Evolutionary conservation across 2,113 vertebrate species (phyloP).

Genomic region (Ornithorhynchus anatinus): DNA sequence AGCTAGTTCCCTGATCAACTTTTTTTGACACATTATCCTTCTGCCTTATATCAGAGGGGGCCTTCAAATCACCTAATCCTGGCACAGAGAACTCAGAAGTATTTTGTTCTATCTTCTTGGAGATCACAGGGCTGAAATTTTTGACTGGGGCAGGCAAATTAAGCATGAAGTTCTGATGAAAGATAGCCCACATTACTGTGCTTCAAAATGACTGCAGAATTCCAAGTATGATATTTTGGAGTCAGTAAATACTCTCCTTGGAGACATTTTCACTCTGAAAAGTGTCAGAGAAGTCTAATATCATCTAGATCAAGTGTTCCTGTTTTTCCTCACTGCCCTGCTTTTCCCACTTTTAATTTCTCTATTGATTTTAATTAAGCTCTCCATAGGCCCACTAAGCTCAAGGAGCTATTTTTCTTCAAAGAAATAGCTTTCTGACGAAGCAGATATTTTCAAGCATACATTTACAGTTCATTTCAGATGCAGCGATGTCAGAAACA

Average conservation of each 20-base stretch:
- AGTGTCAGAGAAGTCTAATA: constrained; percentile 15
- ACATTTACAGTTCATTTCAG: neutral
- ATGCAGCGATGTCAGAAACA: neutral
- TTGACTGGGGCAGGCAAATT: neutral
- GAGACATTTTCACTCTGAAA: too few relatives aligned
- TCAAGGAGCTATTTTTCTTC: neutral
- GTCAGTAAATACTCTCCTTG: neutral
- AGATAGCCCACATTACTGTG: fast-evolving
- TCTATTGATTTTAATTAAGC: constrained; percentile 32
- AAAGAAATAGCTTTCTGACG: constrained; percentile 10
- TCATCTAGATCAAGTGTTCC: constrained; percentile 4
- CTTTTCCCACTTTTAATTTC: constrained; percentile 24
- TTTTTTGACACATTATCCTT: too few relatives aligned
- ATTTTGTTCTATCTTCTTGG: too few relatives aligned
- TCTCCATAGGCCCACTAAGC: neutral
- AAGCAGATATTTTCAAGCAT: neutral
- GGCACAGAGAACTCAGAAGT: too few relatives aligned
- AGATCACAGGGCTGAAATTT: too few relatives aligned
- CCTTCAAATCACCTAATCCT: too few relatives aligned
- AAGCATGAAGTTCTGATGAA: neutral
- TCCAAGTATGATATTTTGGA: neutral
- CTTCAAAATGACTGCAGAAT: neutral
- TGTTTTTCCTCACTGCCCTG: neutral
- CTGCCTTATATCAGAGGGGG: too few relatives aligned
- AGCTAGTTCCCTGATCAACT: too few relatives aligned